Evolutionary conservation across 2,797 vertebrate genomes (phyloP), one percentile per base, ranked within the genome.

Genomic region (Holocentrus rufus): DNA sequence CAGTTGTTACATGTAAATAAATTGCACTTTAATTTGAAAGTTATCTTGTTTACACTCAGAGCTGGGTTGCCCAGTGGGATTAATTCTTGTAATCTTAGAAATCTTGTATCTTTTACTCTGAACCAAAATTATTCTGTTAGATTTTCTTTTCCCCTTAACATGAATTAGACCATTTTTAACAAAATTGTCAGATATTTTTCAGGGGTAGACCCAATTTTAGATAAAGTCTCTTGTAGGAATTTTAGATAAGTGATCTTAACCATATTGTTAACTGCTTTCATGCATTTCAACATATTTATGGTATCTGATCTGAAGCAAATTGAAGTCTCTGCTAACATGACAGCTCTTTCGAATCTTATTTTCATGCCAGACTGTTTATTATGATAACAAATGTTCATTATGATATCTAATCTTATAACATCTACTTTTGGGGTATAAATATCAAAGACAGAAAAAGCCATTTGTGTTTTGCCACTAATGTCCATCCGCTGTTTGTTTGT

Each of bases 401-500:
- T 74, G 68, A 49, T 70, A 65, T 70, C 30, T 17, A 39, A 63
- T 63, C 59, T 68, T 70, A 36, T 61, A 54, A 72, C 77, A 59
- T 76, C 74, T 79, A 71, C 22, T 77, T 53, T 44, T 54, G 64
- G 55, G 11, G 11, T 14, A 34, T 53, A 68, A 27, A 63, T 60
- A 72, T 78, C 20, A 70, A 81, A 65, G 65, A 47, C 62, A 68
- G 39, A 49, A 58, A 62, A 31, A 76, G 20, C 44, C 50, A 47
- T 39, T 22, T 54, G 42, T 20, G 52, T 25, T 17, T 46, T 50
- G 65, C 65, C 70, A 69, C 56, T 59, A 66, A 80, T 55, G 49
- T 55, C 59, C 36, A 67, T 80, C 61, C 55, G 77, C 63, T 74
- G 44, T 67, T 34, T 61, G 58, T 78, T 68, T 76, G 72, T 87